Conservation (phyloP, 1,140 invertebrate genomes). For the Ephestia elutella region DNA sequence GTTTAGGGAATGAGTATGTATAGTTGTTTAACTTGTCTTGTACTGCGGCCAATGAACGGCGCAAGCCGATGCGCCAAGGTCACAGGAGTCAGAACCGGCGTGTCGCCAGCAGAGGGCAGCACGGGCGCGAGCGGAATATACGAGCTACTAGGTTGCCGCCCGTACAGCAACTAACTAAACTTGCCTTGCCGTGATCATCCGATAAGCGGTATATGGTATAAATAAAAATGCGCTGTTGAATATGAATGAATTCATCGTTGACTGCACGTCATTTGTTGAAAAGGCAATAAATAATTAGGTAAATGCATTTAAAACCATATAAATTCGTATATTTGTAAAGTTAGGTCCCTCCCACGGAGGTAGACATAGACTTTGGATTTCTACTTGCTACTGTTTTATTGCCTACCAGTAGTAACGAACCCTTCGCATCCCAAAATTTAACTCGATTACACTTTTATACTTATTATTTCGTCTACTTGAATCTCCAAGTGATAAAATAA, state of each 20-base stretch:
- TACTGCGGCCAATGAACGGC: conserved; percentile 65
- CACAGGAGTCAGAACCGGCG: conserved; percentile 40
- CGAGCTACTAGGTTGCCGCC: conserved; percentile 51
- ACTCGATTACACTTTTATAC: too few relatives aligned
- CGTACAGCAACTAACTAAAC: conserved; percentile 66
- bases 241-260: conserved; percentile 51
- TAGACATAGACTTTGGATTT: too few relatives aligned
- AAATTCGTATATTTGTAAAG: too few relatives aligned
- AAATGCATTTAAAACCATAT: background rate
- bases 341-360: too few relatives aligned
- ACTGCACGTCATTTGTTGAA: conserved; percentile 27
- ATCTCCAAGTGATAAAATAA: too few relatives aligned
- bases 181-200: conserved; percentile 50
- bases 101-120: conserved; percentile 47
- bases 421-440: too few relatives aligned
- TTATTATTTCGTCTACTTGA: too few relatives aligned
- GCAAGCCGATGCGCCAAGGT: conserved; percentile 56
- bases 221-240: conserved; percentile 64
- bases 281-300: conserved; percentile 8
- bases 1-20: conserved; percentile 44
- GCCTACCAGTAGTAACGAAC: too few relatives aligned
- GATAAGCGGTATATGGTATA: conserved; percentile 69
- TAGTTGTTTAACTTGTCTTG: conserved; percentile 43
- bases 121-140: conserved; percentile 27
- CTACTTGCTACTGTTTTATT: too few relatives aligned